Base-by-base conservation (phyloP, 2,888 invertebrate species). In the Pantelozetes paolii region DNA sequence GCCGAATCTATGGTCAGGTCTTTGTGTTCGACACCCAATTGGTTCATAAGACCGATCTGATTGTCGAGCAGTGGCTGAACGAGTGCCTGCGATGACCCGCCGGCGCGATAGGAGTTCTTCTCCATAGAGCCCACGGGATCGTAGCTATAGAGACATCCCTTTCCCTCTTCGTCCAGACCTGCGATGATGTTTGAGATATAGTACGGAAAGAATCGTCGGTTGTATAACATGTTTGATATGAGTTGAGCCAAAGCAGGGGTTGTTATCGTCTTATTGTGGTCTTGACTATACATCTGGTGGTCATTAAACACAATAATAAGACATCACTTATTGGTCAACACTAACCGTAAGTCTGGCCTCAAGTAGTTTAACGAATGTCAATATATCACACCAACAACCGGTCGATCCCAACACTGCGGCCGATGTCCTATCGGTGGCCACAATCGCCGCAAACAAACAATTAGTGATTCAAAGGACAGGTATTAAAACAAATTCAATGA, bases 101-200 rank as follows among this genome's bases (percentile, higher is more conserved):
- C 91, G 15, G 96, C 95, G 77, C 90, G 87, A 82, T 89, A 98
- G 15, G 85, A 88, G 0, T 89, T 87, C 75, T 89, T 87, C 82
- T 96, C 96, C 80, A 91, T 92, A 80, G 95, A 94, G 0, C 99
- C 99, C 78, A 99, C 91, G 0, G 98, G 98, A 83, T 99, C 99
- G 82, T 97, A 99, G 80, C 92, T 92, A 84, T 90, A 99, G 9
- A 99, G 90, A 79, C 91, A 91, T 11, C 99, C 99, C 81, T 92
- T 91, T 2, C 86, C 98, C 77, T 96, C 89, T 40, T 88, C 88
- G 83, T 98, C 96, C 72, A 99, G 72, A 0, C 99, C 99, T 71
- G 92, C 98, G 73, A 99, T 84, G 67, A 98, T 88, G 81, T 96
- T 97, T 36, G 93, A 92, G 28, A 97, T 90, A 81, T 97, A 99